phyloP scores from a whole-genome alignment of 2,888 invertebrate genomes.

The Herminia tarsipennalis region DNA sequence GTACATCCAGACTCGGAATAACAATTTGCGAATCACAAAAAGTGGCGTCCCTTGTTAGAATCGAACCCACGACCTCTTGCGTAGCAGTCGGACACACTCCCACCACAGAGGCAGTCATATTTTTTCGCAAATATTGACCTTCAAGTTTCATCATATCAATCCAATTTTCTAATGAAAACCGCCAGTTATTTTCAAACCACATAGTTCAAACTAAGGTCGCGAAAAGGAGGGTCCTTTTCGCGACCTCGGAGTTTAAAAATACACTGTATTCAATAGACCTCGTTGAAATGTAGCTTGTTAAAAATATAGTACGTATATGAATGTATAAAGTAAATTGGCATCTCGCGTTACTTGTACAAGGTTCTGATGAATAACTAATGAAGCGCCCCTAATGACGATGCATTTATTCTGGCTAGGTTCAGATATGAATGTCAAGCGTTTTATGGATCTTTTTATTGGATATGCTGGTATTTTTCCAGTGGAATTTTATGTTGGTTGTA shows the following conservation, averaged over 20 bases:
- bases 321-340: constrained; percentile 11
- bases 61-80: too few species aligned
- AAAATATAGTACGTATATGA: constrained; percentile 4
- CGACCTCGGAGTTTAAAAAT: neutral
- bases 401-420: constrained; percentile 39
- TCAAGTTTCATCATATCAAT: too few species aligned
- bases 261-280: neutral
- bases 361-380: constrained; percentile 46
- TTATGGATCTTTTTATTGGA: constrained; percentile 20
- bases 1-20: too few species aligned
- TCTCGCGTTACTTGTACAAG: constrained; percentile 10
- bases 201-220: too few species aligned
- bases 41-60: too few species aligned
- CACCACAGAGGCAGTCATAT: too few species aligned
- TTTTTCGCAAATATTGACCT: too few species aligned
- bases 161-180: too few species aligned
- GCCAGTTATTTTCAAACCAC: too few species aligned
- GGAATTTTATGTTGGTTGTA: neutral
- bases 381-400: constrained; percentile 49
- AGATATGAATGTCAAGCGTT: constrained; percentile 21
- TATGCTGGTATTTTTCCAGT: neutral
- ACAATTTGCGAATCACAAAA: too few species aligned
- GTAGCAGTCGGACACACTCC: too few species aligned
- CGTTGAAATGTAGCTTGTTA: constrained; percentile 3
- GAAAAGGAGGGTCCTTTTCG: too few species aligned